Base-by-base conservation (phyloP, 2,113 vertebrate species). In the Holacanthus passer region DNA sequence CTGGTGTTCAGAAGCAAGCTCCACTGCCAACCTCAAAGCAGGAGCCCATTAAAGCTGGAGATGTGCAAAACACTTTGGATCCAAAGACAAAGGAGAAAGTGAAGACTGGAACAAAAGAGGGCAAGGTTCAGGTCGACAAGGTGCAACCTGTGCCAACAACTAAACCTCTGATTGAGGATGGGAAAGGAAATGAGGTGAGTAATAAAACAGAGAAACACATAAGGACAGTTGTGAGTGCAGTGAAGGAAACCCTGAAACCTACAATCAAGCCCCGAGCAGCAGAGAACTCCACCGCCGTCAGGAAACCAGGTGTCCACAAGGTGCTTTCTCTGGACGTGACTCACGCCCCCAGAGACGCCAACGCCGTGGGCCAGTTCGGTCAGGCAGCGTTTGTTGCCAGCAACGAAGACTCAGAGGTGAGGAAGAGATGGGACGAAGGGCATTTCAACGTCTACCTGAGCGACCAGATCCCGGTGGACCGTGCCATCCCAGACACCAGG, bases 391-490 rank as follows among this genome's bases (percentile, higher is more conserved):
- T 87, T 0, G 95, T 97, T 45, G 94, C 95, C 0, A 90, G 24
- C 0, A 94, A 93, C 0, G 96, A 97, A 68, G 91, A 97, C 53
- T 82, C 88, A 14, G 95, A 97, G 77, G 96, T 96, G 52, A 95
- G 92, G 70, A 95, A 88, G 17, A 94, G 97, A 56, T 99, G 98
- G 98, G 95, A 95, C 2, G 98, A 99, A 91, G 98, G 98, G 12
- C 94, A 97, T 74, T 99, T 99, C 72, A 99, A 99, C 0, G 98
- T 99, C 87, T 98, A 96, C 91, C 95, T 99, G 87, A 99, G 98
- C 2, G 97, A 99, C 12, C 48, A 96, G 93, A 99, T 99, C 82
- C 98, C 98, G 0, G 80, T 99, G 73, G 98, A 99, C 88, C 94
- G 98, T 56, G 97, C 96, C 73, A 75, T 99, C 17, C 90, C 95